Percentiles rank a stretch among this genome's conserved stretches.
Evolutionary conservation across 2,113 vertebrate genomes (phyloP).

Genomic region (Myanophis thanlyinensis): DNA sequence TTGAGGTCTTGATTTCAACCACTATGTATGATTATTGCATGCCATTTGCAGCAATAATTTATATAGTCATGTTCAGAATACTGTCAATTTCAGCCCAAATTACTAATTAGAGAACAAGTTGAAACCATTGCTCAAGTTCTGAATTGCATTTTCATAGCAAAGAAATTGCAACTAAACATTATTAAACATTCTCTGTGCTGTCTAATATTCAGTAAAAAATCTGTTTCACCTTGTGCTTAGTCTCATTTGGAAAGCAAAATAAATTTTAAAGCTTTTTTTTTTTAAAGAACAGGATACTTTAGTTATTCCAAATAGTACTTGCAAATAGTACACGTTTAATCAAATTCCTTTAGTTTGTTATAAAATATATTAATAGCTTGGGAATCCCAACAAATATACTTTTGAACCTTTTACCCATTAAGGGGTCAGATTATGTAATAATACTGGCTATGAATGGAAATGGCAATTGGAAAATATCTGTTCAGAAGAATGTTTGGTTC

Average conservation of each 20-base stretch:
- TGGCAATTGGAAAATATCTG: background rate
- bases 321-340: background rate
- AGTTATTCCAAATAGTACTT: background rate
- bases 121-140: too few species aligned
- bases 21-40: background rate
- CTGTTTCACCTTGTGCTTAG: background rate
- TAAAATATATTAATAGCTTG: background rate
- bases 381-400: background rate
- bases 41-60: too few species aligned
- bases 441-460: background rate
- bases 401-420: background rate
- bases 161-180: background rate
- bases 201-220: background rate
- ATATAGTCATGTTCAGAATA: too few species aligned
- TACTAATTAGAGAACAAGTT: too few species aligned
- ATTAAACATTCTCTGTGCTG: background rate
- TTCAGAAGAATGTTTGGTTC: background rate
- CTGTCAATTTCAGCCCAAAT: too few species aligned
- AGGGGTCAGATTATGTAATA: background rate
- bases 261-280: background rate
- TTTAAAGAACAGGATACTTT: background rate
- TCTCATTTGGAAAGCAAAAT: background rate
- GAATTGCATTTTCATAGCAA: too few species aligned
- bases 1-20: background rate
- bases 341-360: background rate